Evolutionary conservation across 2,113 vertebrate genomes (phyloP).

Genomic region (Ochotona curzoniae): DNA sequence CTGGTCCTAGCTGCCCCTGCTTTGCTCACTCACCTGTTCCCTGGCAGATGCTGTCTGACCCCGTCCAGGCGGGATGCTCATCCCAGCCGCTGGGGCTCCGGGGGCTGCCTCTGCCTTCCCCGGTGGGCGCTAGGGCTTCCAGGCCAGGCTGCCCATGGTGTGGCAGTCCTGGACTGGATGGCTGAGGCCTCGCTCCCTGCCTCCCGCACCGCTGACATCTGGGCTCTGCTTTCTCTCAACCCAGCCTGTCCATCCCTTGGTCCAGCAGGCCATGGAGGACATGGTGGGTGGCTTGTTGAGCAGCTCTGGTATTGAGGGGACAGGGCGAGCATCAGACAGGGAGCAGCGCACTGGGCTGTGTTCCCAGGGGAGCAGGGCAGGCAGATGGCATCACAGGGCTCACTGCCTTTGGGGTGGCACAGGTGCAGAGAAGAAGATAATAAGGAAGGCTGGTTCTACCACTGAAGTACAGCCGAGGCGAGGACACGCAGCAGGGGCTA

Average conservation of each 20-base stretch:
- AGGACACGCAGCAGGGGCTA: fast-evolving
- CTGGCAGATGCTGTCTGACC: neutral
- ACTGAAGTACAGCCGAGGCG: neutral
- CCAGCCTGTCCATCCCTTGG: neutral
- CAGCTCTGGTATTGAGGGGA: neutral
- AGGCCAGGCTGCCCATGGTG: neutral
- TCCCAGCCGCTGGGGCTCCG: neutral
- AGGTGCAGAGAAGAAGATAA: neutral
- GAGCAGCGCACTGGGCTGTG: no score
- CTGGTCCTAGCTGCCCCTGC: neutral
- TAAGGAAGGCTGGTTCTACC: no score
- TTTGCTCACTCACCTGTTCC: neutral
- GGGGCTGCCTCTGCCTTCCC: neutral
- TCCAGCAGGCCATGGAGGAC: neutral
- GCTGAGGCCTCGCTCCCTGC: neutral
- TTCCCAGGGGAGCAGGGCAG: neutral
- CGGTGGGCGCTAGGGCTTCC: neutral
- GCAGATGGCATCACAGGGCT: neutral
- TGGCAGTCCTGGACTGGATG: neutral
- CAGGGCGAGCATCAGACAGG: neutral
- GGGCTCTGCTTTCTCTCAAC: slow-evolving; percentile 15
- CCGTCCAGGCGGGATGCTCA: neutral
- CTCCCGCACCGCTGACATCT: neutral
- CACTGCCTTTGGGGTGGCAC: neutral
- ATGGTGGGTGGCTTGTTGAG: neutral